Conservation (phyloP, 2,888 invertebrate genomes). For the Synanthedon tipuliformis region DNA sequence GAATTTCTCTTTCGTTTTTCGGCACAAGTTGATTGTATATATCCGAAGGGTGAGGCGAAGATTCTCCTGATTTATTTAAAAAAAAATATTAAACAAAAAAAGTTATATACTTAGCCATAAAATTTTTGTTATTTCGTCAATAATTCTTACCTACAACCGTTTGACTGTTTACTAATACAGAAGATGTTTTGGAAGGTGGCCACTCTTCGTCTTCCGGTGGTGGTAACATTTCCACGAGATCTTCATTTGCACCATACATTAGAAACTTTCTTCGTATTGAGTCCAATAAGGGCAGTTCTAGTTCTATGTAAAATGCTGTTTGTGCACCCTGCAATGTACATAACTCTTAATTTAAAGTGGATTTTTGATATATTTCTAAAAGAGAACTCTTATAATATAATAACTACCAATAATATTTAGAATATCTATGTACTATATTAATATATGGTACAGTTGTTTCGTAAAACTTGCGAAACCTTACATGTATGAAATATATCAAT, state of each 20-base stretch:
- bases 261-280: constrained; percentile 41
- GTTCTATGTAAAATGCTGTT: constrained; percentile 62
- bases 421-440: not conserved
- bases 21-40: constrained; percentile 30
- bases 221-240: constrained; percentile 37
- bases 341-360: not conserved
- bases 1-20: constrained; percentile 35
- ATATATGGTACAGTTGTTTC: not conserved
- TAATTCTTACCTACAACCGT: constrained; percentile 15
- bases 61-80: constrained; percentile 11
- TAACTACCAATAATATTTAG: no score
- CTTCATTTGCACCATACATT: constrained; percentile 41
- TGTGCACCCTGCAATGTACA: constrained; percentile 29
- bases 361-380: no score
- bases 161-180: constrained; percentile 19
- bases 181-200: constrained; percentile 10
- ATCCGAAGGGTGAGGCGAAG: constrained; percentile 24
- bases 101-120: not conserved
- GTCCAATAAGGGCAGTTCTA: constrained; percentile 68
- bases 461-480: not conserved
- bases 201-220: constrained; percentile 40
- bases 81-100: not conserved
- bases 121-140: not conserved
- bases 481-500: not conserved
- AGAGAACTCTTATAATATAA: no score